These are phyloP conservation scores for Chrysomallon squamiferum DNA, from an alignment of 1,140 invertebrate species.

Conservation along the genomic window DNA sequence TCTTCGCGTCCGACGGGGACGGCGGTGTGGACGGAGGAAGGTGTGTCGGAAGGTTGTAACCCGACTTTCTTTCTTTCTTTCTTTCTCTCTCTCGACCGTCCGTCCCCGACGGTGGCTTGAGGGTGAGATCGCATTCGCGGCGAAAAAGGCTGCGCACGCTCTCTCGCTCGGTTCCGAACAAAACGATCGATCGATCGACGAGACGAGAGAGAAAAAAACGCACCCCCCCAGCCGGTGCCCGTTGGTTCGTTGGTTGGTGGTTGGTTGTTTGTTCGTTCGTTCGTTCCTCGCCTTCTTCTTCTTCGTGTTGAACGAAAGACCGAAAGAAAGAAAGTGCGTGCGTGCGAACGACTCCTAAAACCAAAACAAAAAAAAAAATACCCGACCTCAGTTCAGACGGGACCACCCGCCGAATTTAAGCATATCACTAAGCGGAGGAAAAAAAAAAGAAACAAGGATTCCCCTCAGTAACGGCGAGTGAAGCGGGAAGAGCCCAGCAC, in stretches of 20 bases:
- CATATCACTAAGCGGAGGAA: conserved; percentile 92
- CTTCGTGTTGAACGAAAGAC: too few relatives aligned
- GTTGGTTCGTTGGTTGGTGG: background rate
- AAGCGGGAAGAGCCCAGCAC: conserved; percentile 80
- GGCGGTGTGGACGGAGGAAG: background rate
- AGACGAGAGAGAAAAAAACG: background rate
- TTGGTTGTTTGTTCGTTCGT: background rate
- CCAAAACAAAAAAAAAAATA: conserved; percentile 76
- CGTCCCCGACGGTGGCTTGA: too few relatives aligned
- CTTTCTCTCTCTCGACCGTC: background rate
- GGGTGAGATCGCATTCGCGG: too few relatives aligned
- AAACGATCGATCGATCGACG: background rate
- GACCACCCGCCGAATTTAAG: conserved; percentile 84
- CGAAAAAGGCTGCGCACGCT: too few relatives aligned
- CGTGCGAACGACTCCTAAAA: too few relatives aligned
- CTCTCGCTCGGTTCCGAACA: too few relatives aligned
- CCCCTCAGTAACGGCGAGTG: conserved; percentile 86
- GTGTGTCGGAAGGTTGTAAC: background rate
- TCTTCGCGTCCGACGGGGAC: conserved; percentile 1
- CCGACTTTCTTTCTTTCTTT: background rate
- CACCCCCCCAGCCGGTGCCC: background rate
- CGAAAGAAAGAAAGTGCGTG: too few relatives aligned
- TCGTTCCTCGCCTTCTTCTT: background rate
- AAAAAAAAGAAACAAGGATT: conserved; percentile 90
- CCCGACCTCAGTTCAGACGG: conserved; percentile 74